Evolutionary conservation across 2,888 invertebrate species (phyloP), one percentile per base, ranked within the genome.

Genomic region (Panopea generosa): DNA sequence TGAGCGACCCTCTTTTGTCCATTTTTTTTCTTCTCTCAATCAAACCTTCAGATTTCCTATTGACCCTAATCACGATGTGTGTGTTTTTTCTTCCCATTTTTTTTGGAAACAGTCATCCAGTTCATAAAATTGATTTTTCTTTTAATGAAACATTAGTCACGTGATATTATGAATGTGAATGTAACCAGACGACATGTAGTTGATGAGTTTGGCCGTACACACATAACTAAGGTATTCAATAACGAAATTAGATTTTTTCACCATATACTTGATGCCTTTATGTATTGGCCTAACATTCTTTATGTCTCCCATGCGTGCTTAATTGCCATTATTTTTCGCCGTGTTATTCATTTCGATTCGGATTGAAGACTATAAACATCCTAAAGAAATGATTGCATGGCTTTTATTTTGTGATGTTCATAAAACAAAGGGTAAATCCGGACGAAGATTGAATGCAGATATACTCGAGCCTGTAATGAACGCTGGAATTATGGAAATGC

Each of bases 261-360:
- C 68, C 56, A 68, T 68, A 74, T 67, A 61, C 50, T 68, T 74
- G 74, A 69, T 75, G 60, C 65, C 47, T 75, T 75, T 75, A 69
- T 75, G 65, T 69, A 69, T 69, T 52, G 69, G 52, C 9, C 69
- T 38, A 47, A 47, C 70, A 76, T 76, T 55, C 59, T 76, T 76
- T 76, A 76, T 66, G 56, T 50, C 47, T 55, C 66, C 70, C 43
- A 52, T 62, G 76, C 76, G 76, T 76, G 76, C 59, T 49, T 71
- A 71, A 76, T 76, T 71, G 71, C 67, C 76, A 76, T 76, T 71
- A 71, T 67, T 70, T 71, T 52, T 56, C 62, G 18, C 49, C 55
- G 43, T 49, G 67, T 67, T 67, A 67, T 57, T 67, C 56, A 67
- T 67, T 57, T 57, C 50, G n/a, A 38, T 45, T 49, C 50, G 33